These are phyloP conservation scores for Stegodyphus mimosarum DNA, from an alignment of 1,140 invertebrate genomes.

Conservation along the genomic window DNA sequence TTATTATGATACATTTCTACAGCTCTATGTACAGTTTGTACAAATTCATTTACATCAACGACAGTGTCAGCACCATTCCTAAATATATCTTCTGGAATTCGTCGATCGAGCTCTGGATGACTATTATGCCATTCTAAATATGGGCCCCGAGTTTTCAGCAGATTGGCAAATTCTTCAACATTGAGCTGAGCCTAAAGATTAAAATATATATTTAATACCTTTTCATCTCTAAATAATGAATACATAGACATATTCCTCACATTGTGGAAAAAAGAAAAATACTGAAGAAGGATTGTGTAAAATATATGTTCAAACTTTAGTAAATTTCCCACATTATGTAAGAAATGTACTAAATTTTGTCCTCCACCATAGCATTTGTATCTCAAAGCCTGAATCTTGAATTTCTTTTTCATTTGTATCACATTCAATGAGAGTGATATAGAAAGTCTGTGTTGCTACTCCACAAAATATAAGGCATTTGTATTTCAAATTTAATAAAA, in stretches of 20 bases:
- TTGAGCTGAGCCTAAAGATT: constrained; percentile 59
- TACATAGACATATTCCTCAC: not conserved
- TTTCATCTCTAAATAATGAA: not conserved
- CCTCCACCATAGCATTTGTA: too few species aligned
- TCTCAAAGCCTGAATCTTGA: too few species aligned
- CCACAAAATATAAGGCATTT: too few species aligned
- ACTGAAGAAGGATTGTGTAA: not conserved
- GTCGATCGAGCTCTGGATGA: constrained; percentile 45
- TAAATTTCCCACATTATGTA: too few species aligned
- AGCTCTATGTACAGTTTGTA: constrained; percentile 53
- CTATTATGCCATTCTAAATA: constrained; percentile 63
- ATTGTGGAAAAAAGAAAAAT: too few species aligned
- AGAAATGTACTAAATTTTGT: too few species aligned
- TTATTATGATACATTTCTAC: constrained; percentile 16
- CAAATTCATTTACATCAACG: constrained; percentile 62
- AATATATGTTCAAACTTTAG: too few species aligned
- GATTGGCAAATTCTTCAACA: constrained; percentile 56
- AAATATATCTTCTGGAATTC: constrained; percentile 43
- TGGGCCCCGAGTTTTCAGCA: constrained; percentile 57
- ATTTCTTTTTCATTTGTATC: too few species aligned
- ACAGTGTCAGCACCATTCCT: constrained; percentile 60
- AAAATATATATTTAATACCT: not conserved
- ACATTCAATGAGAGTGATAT: too few species aligned
- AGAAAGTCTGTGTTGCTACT: too few species aligned
- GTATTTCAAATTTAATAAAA: too few species aligned